A percentile compares a stretch with the other conserved stretches of the same genome.
These are phyloP conservation scores for Bubo blakistoni DNA, from an alignment of 2,113 vertebrate species.

Conservation along the genomic window DNA sequence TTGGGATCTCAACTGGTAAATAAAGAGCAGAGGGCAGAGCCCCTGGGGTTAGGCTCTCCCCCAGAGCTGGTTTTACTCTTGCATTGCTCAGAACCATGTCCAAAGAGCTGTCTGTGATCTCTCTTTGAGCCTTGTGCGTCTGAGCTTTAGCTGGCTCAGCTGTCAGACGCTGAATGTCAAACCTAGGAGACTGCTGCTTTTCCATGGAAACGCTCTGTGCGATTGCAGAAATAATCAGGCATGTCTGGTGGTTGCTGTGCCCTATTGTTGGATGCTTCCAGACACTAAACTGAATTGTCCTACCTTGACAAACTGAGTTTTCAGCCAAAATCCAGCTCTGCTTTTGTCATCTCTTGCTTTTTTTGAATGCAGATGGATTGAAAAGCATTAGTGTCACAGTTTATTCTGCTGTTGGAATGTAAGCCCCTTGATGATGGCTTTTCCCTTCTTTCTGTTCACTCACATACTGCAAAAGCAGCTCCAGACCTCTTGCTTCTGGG, in stretches of 20 bases:
- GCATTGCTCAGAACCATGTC: not conserved
- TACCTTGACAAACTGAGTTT: not conserved
- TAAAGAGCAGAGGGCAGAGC: not conserved
- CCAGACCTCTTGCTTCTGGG: not conserved
- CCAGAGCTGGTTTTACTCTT: not conserved
- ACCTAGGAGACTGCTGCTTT: conserved; percentile 30
- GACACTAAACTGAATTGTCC: not conserved
- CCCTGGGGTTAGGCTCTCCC: not conserved
- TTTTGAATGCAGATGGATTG: not conserved
- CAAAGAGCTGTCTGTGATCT: conserved; percentile 34
- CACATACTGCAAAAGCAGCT: not conserved
- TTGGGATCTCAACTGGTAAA: not conserved
- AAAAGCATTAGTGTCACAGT: not conserved
- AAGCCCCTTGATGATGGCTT: not conserved
- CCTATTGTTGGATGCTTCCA: conserved; percentile 6
- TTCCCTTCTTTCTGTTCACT: not conserved
- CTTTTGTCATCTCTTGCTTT: not conserved
- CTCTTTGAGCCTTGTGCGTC: not conserved
- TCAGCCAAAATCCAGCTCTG: not conserved
- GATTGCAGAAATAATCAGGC: conserved; percentile 27
- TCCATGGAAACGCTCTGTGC: conserved; percentile 51
- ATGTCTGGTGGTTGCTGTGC: not conserved
- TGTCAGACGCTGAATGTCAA: conserved; percentile 11
- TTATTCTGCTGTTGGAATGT: not conserved
- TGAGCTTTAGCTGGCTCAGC: conserved; percentile 14